phyloP scores from a whole-genome alignment of 2,113 vertebrate species.

The Microcebus tavaratra region DNA sequence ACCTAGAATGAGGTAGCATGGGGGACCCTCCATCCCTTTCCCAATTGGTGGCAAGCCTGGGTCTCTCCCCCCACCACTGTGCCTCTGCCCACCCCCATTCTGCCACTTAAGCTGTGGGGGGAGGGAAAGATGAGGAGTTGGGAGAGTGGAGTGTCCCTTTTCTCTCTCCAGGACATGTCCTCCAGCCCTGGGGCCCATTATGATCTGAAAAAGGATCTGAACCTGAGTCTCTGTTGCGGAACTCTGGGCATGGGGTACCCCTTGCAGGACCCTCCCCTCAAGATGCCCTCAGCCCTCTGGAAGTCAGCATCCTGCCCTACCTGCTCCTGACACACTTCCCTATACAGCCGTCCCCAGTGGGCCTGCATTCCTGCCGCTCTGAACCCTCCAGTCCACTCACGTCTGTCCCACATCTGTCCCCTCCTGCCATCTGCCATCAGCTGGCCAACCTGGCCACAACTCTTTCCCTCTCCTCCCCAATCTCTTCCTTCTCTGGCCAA shows the following conservation, averaged over 20 bases:
- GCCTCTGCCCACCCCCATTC: not conserved
- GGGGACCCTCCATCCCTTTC: not conserved
- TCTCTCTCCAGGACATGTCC: not conserved
- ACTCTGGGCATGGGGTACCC: not conserved
- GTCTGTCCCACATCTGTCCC: not conserved
- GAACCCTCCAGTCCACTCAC: not conserved
- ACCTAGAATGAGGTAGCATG: not conserved
- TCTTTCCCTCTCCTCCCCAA: not conserved
- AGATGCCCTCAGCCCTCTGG: not conserved
- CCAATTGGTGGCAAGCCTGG: not conserved
- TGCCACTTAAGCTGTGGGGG: not conserved
- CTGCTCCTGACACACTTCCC: not conserved
- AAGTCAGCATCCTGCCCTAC: not conserved
- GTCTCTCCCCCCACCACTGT: not conserved
- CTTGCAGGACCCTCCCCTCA: not conserved
- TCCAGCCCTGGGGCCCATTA: not conserved
- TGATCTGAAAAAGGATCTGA: not conserved
- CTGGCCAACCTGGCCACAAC: not conserved
- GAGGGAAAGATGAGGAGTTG: fast-evolving
- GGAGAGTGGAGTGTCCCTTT: not conserved
- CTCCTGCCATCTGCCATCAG: no score
- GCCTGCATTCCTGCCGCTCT: not conserved
- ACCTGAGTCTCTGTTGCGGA: not conserved
- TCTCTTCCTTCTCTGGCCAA: not conserved
- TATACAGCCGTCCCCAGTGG: fast-evolving